Conservation (phyloP, 1,140 invertebrate species). For the Popillia japonica region DNA sequence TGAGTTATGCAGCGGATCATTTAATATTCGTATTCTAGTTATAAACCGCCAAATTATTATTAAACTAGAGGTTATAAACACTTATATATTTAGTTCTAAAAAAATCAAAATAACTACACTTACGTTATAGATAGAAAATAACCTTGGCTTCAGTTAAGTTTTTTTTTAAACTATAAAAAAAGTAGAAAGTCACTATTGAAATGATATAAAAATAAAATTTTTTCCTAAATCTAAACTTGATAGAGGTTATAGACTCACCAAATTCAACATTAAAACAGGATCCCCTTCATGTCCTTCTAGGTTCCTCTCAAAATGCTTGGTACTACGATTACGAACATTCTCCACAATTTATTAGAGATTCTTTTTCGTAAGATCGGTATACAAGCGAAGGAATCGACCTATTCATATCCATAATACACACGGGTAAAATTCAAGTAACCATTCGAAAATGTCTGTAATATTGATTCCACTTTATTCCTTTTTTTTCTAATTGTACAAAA, state of each 20-base stretch:
- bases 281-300: constrained; percentile 18
- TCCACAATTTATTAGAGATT: not conserved
- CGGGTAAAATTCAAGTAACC: not conserved
- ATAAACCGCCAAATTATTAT: no score
- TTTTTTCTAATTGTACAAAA: no score
- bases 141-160: constrained; percentile 6
- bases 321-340: not conserved
- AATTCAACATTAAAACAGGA: not conserved
- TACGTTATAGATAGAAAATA: constrained; percentile 13
- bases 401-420: not conserved
- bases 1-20: no score
- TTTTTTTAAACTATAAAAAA: not conserved
- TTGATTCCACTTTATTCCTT: no score
- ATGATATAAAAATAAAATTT: not conserved
- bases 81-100: not conserved
- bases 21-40: no score
- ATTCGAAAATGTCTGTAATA: not conserved
- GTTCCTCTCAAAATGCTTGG: no score
- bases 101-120: not conserved
- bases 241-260: not conserved
- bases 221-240: not conserved
- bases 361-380: not conserved
- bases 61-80: no score
- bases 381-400: not conserved
- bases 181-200: not conserved